A percentile compares a stretch with the other conserved stretches of the same genome.
phyloP scores from a whole-genome alignment of 2,797 vertebrate genomes.

The Clarias pachynema region DNA sequence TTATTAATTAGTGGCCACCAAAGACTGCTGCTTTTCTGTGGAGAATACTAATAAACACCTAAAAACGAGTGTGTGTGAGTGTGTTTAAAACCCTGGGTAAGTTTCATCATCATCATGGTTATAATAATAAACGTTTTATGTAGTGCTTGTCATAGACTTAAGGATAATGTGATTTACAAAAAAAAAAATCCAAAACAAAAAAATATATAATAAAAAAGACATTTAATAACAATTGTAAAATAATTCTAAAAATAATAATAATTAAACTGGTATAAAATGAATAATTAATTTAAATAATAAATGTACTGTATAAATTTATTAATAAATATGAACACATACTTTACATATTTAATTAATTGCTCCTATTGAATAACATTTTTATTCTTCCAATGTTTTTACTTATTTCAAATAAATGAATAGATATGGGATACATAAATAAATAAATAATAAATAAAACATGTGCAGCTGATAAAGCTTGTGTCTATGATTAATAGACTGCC shows the following conservation, averaged over 20 bases:
- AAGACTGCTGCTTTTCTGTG: too few relatives aligned
- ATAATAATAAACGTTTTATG: not conserved
- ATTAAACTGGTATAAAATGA: not conserved
- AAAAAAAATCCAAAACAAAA: not conserved
- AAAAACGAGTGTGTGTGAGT: not conserved
- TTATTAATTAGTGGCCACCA: not conserved
- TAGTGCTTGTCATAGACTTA: not conserved
- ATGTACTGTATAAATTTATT: not conserved
- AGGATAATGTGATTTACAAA: not conserved
- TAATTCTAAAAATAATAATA: not conserved
- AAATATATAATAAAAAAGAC: not conserved
- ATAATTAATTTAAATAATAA: too few relatives aligned
- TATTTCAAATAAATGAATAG: not conserved
- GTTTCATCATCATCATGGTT: too few relatives aligned
- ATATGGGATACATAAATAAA: not conserved
- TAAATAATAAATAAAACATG: not conserved
- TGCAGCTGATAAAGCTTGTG: not conserved
- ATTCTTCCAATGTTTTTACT: not conserved
- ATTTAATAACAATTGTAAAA: not conserved
- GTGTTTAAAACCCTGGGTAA: not conserved
- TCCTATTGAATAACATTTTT: not conserved
- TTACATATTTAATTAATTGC: not conserved
- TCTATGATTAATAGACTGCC: not conserved
- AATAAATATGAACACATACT: not conserved
- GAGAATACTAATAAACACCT: not conserved